Evolutionary conservation across 2,888 invertebrate species (phyloP).

Genomic region (Stenichneumon culpator): DNA sequence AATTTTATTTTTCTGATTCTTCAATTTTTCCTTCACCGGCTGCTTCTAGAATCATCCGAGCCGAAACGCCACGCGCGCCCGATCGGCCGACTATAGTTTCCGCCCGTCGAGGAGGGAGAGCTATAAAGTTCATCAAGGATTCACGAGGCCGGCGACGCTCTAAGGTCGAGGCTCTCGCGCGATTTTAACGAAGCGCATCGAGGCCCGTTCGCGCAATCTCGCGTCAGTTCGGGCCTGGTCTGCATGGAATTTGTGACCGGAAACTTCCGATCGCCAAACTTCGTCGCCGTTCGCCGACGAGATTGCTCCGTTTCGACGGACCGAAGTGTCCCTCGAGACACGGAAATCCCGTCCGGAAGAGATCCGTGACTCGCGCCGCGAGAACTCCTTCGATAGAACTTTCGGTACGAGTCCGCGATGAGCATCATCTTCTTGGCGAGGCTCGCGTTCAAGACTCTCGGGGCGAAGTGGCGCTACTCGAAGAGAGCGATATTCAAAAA

Average conservation of each 20-base stretch:
- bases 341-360: not conserved
- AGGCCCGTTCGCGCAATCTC: not conserved
- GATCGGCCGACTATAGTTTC: not conserved
- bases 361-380: constrained; percentile 4
- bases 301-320: not conserved
- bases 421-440: constrained; percentile 78
- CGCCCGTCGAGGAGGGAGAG: not conserved
- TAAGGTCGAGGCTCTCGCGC: constrained; percentile 50
- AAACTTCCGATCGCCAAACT: not conserved
- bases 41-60: not conserved
- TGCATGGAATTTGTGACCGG: constrained; percentile 32
- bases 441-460: constrained; percentile 75
- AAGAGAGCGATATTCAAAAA: constrained; percentile 75
- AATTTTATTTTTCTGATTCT: not conserved
- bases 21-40: not conserved
- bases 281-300: not conserved
- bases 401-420: constrained; percentile 69
- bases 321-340: not conserved
- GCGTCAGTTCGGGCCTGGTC: not conserved
- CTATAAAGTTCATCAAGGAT: constrained; percentile 59
- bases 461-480: constrained; percentile 76
- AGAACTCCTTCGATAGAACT: constrained; percentile 9
- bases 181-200: not conserved
- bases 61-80: not conserved
- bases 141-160: constrained; percentile 23